A percentile compares a stretch with the other conserved stretches of the same genome.
Conservation (phyloP, 1,140 invertebrate species). For the Zophobas morio region DNA sequence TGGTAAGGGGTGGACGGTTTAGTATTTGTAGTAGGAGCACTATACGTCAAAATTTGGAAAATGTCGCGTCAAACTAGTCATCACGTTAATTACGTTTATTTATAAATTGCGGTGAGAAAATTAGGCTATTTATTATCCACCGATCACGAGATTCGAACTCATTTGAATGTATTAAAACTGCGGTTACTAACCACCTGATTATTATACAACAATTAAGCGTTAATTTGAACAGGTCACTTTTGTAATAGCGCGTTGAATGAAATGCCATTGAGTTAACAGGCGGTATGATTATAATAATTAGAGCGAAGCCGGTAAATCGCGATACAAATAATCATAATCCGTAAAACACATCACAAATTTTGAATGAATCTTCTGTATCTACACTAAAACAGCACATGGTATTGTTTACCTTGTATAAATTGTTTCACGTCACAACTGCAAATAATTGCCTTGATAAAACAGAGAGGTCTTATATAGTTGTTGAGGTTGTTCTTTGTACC, state of each 20-base stretch:
- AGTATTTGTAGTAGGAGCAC: no score
- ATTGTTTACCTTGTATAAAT: slow-evolving; percentile 58
- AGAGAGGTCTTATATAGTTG: slow-evolving; percentile 55
- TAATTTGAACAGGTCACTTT: slow-evolving; percentile 19
- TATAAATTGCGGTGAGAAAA: no score
- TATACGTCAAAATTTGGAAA: no score
- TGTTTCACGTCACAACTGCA: slow-evolving; percentile 55
- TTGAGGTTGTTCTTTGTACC: slow-evolving; percentile 46
- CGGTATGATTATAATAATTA: neutral
- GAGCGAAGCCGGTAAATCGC: neutral
- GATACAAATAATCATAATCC: neutral
- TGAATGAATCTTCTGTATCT: slow-evolving; percentile 48
- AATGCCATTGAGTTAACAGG: neutral
- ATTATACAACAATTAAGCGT: slow-evolving; percentile 14
- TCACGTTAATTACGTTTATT: no score
- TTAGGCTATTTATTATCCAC: no score
- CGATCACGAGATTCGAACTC: neutral
- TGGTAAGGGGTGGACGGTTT: no score
- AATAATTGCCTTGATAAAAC: slow-evolving; percentile 58
- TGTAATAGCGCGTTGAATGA: slow-evolving; percentile 1
- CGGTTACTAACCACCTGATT: slow-evolving; percentile 1
- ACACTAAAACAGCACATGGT: slow-evolving; percentile 49
- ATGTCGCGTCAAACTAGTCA: no score
- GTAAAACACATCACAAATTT: slow-evolving; percentile 41
- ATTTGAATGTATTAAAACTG: neutral